Base-by-base conservation (phyloP, 2,797 vertebrate genomes). In the Ctenosaura bakeri region DNA sequence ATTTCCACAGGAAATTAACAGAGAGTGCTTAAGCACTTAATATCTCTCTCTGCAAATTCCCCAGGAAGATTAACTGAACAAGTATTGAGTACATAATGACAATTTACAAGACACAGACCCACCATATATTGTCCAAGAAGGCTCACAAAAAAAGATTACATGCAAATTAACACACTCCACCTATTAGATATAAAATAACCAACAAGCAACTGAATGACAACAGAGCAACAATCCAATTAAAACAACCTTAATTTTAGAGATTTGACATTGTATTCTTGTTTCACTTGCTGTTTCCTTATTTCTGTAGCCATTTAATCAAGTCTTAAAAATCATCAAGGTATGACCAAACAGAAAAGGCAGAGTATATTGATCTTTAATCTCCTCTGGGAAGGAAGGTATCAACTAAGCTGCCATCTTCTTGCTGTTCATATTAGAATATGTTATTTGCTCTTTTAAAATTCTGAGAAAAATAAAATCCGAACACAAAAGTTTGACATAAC, bases 1-100 rank as follows among this genome's bases (percentile, higher is more conserved):
- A 52, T 66, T 38, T 79, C 66, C 42, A 80, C 77, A 91, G 86
- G 26, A 80, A 87, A 86, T 50, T 7, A 59, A 56, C 9, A 29
- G 42, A 50, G 24, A 81, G 20, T n/a, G 20, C 64, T 52, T 29
- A 83, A 83, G 14, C 29, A 12, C 35, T 64, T 64, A 24, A 35
- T 22, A 64, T 24, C 38, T 35, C 14, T 29, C 14, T 1, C 22
- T 69, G 66, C 29, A 69, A 22, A 69, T 69, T 29, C 7, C n/a
- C 56, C 8, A 62, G 56, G 35, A 42, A 69, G 84, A 20, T 35
- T 84, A 35, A n/a, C 83, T 85, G 50, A n/a, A 85, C 6, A 85
- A 10, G 5, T 35, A 52, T 56, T 42, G 9, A 56, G 20, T 16
- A 42, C 66, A 66, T 38, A 26, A 42, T 66, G 12, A 83, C 18